Base-by-base conservation (phyloP, 2,797 vertebrate species). In the Sebastes dallii region DNA sequence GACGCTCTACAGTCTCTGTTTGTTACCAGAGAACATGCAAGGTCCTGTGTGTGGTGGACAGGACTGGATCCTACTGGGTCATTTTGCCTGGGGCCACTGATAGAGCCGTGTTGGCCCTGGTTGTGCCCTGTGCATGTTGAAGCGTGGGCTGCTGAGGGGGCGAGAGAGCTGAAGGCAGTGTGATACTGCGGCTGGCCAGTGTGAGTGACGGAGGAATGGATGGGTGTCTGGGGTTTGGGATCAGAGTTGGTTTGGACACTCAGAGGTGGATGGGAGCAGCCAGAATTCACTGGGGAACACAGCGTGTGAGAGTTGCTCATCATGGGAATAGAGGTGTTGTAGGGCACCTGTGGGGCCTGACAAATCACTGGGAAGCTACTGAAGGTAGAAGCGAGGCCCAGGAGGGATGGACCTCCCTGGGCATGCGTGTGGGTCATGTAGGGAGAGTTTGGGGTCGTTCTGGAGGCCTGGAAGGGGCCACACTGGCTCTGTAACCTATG, bases 401-500 rank as follows among this genome's bases (percentile, higher is more conserved):
- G 81, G 27, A 93, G 84, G 8, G 94, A 86, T 4, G 82, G 76
- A 3, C 81, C 89, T n/a, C 61, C 55, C 2, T 59, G 79, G 10
- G 66, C 73, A 32, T 77, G 89, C 14, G 81, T 69, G 66, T 87
- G 91, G 34, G 81, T 75, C 66, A 86, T 70, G 69, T 83, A 95
- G 27, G 94, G 91, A 36, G 95, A 87, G 55, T 88, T 92, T 18
- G 93, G 90, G 36, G 89, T 89, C 25, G 91, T 92, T 84, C 88
- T 92, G 55, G 89, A 84, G 25, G 89, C 78, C 52, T 93, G 91
- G 66, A 92, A 91, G 20, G 86, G 29, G 36, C 73, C 66, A 66
- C 88, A 79, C 66, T 94, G 89, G 65, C 77, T 80, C 67, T 94
- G 93, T 12, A 89, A 74, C 46, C 87, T 90, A 50, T 91, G 86